Conservation (phyloP, 2,888 invertebrate species). For the Lumbricus terrestris region DNA sequence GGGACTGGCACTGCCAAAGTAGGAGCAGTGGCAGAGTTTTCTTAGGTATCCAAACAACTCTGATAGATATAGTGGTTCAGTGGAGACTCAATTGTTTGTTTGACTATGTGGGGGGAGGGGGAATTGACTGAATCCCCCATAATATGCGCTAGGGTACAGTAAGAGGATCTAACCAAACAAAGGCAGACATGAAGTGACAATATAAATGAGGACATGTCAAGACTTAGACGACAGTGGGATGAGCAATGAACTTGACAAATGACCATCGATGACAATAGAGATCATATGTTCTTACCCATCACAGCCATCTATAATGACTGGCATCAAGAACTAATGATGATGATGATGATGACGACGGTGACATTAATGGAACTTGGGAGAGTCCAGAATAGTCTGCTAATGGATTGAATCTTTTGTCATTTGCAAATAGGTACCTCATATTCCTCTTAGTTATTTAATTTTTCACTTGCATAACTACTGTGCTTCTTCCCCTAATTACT, state of each 20-base stretch:
- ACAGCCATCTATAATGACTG: neutral
- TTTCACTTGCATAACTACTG: neutral
- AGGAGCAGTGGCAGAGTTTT: no score
- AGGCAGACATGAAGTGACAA: neutral
- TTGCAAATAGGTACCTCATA: neutral
- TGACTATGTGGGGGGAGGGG: neutral
- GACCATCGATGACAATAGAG: neutral
- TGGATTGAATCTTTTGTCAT: neutral
- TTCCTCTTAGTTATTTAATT: neutral
- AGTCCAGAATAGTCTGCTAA: neutral
- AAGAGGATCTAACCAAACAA: neutral
- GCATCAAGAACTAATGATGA: no score
- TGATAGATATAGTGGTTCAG: no score
- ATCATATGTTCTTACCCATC: neutral
- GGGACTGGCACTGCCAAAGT: no score
- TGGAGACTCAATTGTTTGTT: neutral
- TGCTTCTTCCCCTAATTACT: neutral
- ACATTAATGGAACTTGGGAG: neutral
- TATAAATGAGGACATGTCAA: no score
- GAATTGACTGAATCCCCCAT: no score
- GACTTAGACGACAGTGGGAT: neutral
- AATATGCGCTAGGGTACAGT: neutral
- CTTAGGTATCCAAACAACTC: neutral
- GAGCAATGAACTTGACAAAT: neutral
- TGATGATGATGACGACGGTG: neutral